A percentile compares a stretch with the other conserved stretches of the same genome.
phyloP scores from a whole-genome alignment of 1,140 invertebrate species.

The Camponotus vicinus region DNA sequence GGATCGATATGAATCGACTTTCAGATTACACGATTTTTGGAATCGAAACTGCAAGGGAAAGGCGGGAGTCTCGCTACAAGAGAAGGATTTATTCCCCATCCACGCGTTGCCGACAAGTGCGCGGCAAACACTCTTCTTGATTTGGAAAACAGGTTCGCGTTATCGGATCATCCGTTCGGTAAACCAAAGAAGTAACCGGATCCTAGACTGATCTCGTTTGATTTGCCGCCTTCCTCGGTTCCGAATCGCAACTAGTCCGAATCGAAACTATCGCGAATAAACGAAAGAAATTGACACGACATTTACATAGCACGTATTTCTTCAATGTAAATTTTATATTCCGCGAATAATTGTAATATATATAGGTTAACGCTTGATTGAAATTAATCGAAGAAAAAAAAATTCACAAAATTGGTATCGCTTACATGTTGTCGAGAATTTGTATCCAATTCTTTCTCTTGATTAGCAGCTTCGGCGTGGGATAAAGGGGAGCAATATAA shows the following conservation, averaged over 20 bases:
- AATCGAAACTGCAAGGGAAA: conserved; percentile 3
- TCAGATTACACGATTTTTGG: conserved; percentile 69
- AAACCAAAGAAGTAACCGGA: conserved; percentile 51
- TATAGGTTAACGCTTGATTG: too few relatives aligned
- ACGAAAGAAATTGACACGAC: not conserved
- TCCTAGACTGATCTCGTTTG: conserved; percentile 16
- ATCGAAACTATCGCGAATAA: conserved; percentile 18
- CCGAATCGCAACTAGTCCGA: not conserved
- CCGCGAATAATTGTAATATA: not conserved
- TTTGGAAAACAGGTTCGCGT: conserved; percentile 30
- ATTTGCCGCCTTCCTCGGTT: conserved; percentile 1
- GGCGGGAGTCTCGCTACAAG: conserved; percentile 36
- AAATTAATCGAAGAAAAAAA: not conserved
- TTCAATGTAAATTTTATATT: not conserved
- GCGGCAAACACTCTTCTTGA: conserved; percentile 41
- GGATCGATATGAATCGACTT: conserved; percentile 80
- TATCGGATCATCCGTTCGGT: conserved; percentile 40
- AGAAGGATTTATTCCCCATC: conserved; percentile 35
- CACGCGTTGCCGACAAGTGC: not conserved
- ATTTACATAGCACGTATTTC: not conserved
- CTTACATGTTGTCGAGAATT: not conserved
- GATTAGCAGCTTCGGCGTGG: not conserved
- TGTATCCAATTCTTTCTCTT: not conserved
- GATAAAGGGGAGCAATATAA: not conserved
- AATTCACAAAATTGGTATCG: not conserved